Conservation (phyloP, 2,888 invertebrate species). For the Miltochrista miniata region DNA sequence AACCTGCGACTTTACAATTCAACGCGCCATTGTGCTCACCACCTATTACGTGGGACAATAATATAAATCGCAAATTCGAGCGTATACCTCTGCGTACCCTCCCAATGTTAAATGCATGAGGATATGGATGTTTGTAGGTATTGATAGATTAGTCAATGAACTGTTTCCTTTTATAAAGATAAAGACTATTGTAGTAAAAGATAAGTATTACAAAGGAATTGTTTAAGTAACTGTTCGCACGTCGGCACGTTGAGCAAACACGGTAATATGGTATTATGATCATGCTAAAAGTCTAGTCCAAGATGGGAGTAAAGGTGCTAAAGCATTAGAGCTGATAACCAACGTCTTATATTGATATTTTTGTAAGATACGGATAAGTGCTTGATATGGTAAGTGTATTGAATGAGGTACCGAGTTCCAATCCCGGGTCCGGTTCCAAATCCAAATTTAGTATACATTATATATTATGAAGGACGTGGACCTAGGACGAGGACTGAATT, state of each 20-base stretch:
- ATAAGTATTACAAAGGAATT: background rate
- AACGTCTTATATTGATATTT: too few species aligned
- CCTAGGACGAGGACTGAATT: too few species aligned
- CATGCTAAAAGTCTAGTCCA: constrained; percentile 47
- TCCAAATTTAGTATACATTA: too few species aligned
- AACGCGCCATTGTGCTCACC: too few species aligned
- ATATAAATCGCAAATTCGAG: background rate
- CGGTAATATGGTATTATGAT: constrained; percentile 41
- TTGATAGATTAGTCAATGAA: too few species aligned
- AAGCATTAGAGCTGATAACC: background rate
- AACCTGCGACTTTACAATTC: too few species aligned
- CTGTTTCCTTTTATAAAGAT: background rate
- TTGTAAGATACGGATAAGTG: too few species aligned
- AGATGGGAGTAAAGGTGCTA: constrained; percentile 1
- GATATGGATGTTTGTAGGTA: background rate
- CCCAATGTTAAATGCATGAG: background rate
- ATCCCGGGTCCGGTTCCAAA: too few species aligned
- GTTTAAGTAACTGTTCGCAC: constrained; percentile 22
- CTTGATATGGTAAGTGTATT: too few species aligned
- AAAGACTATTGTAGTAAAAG: background rate
- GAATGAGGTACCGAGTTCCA: too few species aligned
- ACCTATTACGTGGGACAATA: too few species aligned
- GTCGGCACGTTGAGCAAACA: constrained; percentile 33
- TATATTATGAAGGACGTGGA: too few species aligned
- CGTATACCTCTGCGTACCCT: background rate